A percentile compares a stretch with the other conserved stretches of the same genome.
phyloP scores from a whole-genome alignment of 2,113 vertebrate species.

The Brachyhypopomus occidentalis region DNA sequence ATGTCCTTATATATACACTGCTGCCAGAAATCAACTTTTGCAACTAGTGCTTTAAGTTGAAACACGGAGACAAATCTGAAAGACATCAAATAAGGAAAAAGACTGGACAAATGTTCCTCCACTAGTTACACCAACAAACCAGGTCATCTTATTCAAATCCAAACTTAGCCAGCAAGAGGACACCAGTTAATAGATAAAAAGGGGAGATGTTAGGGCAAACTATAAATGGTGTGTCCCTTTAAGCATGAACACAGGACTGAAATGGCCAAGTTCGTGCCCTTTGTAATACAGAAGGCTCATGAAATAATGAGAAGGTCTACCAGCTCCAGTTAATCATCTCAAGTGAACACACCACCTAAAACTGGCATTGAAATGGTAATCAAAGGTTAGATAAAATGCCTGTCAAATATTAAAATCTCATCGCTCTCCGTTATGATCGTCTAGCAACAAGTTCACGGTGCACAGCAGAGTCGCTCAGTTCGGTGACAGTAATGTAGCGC shows the following conservation, averaged over 20 bases:
- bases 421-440: too few relatives aligned
- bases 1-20: background rate
- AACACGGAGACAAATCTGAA: too few relatives aligned
- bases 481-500: background rate
- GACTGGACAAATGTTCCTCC: background rate
- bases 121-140: background rate
- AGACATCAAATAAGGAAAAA: background rate
- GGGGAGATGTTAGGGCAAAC: background rate
- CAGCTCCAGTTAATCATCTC: background rate
- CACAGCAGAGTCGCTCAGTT: conserved; percentile 4
- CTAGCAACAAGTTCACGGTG: too few relatives aligned
- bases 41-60: too few relatives aligned
- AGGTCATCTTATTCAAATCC: background rate
- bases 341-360: too few relatives aligned
- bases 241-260: too few relatives aligned
- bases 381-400: too few relatives aligned
- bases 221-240: background rate
- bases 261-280: too few relatives aligned
- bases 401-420: too few relatives aligned
- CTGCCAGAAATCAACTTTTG: background rate
- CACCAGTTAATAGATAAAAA: background rate
- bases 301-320: background rate
- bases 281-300: too few relatives aligned
- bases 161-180: too few relatives aligned
- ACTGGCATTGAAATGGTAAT: too few relatives aligned